phyloP scores from a whole-genome alignment of 2,113 vertebrate species.

The Barnardius zonarius region DNA sequence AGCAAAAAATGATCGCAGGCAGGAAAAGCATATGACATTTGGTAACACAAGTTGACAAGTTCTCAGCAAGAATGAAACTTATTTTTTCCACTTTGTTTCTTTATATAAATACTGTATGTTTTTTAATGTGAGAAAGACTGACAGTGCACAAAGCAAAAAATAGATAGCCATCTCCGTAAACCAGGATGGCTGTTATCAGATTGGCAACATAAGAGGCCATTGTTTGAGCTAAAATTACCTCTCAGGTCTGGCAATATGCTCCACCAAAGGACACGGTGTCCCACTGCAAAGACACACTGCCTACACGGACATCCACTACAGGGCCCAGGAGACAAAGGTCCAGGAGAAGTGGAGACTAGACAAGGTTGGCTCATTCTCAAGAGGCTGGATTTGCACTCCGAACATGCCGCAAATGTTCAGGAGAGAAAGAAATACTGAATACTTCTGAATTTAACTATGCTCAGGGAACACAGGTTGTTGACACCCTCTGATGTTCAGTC shows the following conservation, averaged over 20 bases:
- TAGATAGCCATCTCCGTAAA: background rate
- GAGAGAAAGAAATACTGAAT: background rate
- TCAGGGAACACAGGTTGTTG: background rate
- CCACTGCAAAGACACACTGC: background rate
- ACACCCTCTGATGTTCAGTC: background rate
- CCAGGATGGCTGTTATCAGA: constrained; percentile 53
- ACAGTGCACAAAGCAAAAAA: constrained; percentile 1
- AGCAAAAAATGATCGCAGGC: background rate
- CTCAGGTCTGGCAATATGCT: background rate
- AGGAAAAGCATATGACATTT: constrained; percentile 16
- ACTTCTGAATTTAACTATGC: background rate
- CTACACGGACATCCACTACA: background rate
- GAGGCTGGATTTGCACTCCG: background rate
- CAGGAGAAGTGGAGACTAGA: background rate
- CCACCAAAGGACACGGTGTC: background rate
- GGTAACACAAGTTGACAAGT: constrained; percentile 30
- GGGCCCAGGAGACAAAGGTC: background rate
- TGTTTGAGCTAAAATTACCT: constrained; percentile 56
- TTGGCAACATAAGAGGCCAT: constrained; percentile 20
- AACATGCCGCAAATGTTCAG: background rate
- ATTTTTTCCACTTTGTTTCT: constrained; percentile 27
- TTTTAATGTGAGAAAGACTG: background rate
- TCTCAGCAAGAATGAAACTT: background rate
- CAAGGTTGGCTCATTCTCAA: background rate
- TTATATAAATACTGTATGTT: background rate